These are phyloP conservation scores for Gymnocephalus cernua DNA, from an alignment of 2,113 vertebrate species.

Conservation along the genomic window DNA sequence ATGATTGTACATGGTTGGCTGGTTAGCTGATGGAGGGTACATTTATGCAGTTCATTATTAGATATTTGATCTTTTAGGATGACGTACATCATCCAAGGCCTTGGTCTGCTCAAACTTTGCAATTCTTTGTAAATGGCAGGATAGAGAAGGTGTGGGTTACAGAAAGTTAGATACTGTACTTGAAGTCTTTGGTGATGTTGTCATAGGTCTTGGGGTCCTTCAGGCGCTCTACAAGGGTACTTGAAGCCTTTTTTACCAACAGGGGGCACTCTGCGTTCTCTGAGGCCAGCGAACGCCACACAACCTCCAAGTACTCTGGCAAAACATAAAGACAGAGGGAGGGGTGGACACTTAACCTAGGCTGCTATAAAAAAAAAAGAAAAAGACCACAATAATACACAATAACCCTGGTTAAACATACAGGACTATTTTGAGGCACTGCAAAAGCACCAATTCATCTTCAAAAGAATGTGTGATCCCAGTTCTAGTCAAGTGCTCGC, in stretches of 20 bases:
- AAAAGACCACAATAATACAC: constrained; percentile 35
- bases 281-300: constrained; percentile 73
- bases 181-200: constrained; percentile 82
- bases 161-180: constrained; percentile 61
- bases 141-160: neutral
- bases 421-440: constrained; percentile 14
- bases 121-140: neutral
- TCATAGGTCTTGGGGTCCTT: constrained; percentile 70
- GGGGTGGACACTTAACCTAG: constrained; percentile 30
- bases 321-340: constrained; percentile 31
- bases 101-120: neutral
- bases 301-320: constrained; percentile 83
- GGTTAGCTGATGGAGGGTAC: too few relatives aligned
- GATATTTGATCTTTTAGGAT: neutral
- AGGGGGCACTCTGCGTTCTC: constrained; percentile 71
- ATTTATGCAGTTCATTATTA: neutral
- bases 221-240: constrained; percentile 66
- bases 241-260: constrained; percentile 77
- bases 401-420: constrained; percentile 13
- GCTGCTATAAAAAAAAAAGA: constrained; percentile 8
- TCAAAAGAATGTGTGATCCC: neutral
- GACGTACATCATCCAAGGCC: neutral
- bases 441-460: constrained; percentile 13
- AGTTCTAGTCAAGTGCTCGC: neutral
- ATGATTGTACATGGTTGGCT: neutral